Evolutionary conservation across 2,888 invertebrate species (phyloP).

Genomic region (Parasteatoda lunata): DNA sequence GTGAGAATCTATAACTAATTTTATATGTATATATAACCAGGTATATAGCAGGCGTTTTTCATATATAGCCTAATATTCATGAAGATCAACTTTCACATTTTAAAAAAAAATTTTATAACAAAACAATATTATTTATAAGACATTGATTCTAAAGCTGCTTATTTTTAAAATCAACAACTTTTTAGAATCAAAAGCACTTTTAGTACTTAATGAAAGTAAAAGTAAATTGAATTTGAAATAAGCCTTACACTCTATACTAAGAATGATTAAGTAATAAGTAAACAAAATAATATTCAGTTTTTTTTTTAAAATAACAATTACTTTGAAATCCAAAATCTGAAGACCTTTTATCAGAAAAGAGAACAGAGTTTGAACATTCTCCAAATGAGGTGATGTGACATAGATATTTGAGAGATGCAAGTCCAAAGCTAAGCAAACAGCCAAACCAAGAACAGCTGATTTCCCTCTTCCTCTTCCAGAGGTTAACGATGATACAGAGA

Average conservation of each 20-base stretch:
- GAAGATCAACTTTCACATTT: no score
- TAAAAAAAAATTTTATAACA: no score
- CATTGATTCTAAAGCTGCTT: no score
- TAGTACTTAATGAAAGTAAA: no score
- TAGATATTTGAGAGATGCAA: slow-evolving; percentile 93
- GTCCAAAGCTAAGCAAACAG: slow-evolving; percentile 81
- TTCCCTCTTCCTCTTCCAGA: slow-evolving; percentile 99
- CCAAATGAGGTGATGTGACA: slow-evolving; percentile 97
- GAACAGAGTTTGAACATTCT: slow-evolving; percentile 97
- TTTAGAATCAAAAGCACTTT: no score
- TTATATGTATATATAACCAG: no score
- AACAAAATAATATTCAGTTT: no score
- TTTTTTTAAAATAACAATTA: slow-evolving; percentile 68
- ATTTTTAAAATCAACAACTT: no score
- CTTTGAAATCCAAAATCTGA: slow-evolving; percentile 88
- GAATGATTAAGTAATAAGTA: neutral
- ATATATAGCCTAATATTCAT: no score
- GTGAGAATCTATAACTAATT: no score
- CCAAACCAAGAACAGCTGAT: slow-evolving; percentile 95
- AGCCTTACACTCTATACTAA: neutral
- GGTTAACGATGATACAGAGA: slow-evolving; percentile 94
- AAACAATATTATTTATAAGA: no score
- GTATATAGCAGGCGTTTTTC: no score
- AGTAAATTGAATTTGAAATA: neutral
- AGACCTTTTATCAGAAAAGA: slow-evolving; percentile 97